Percentiles rank a stretch among this genome's conserved stretches.
phyloP scores from a whole-genome alignment of 2,797 vertebrate genomes.

The Champsocephalus esox region DNA sequence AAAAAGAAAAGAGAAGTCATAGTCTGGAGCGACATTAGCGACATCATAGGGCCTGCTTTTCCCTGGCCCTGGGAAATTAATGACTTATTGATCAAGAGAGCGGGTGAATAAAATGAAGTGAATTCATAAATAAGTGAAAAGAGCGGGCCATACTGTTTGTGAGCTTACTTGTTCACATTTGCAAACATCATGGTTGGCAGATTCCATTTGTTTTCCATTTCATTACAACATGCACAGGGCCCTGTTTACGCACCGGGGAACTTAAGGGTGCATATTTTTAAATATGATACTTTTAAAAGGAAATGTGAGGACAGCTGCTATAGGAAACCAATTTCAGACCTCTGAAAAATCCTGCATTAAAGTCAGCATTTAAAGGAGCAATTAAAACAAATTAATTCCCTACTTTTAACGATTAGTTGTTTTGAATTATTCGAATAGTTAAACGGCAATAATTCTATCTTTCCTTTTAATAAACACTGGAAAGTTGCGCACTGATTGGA shows the following conservation, averaged over 20 bases:
- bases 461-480: conserved; percentile 67
- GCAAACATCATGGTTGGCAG: conserved; percentile 77
- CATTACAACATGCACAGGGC: conserved; percentile 61
- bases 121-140: conserved; percentile 81
- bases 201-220: conserved; percentile 78
- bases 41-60: conserved; percentile 73
- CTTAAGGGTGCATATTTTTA: conserved; percentile 34
- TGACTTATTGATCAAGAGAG: conserved; percentile 85
- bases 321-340: conserved; percentile 4
- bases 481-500: conserved; percentile 78
- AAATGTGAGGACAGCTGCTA: conserved; percentile 4
- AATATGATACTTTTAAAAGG: conserved; percentile 21
- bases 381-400: conserved; percentile 19
- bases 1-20: conserved; percentile 46
- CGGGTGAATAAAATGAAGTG: conserved; percentile 79
- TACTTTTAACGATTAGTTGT: conserved; percentile 52
- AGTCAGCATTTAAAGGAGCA: conserved; percentile 17
- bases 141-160: conserved; percentile 65
- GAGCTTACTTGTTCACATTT: conserved; percentile 72
- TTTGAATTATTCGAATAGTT: conserved; percentile 51
- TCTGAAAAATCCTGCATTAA: conserved; percentile 12
- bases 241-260: background rate
- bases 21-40: conserved; percentile 55
- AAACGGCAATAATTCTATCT: conserved; percentile 45
- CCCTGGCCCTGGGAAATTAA: conserved; percentile 81